Base-by-base conservation (phyloP, 2,113 vertebrate genomes). In the Alces alces region DNA sequence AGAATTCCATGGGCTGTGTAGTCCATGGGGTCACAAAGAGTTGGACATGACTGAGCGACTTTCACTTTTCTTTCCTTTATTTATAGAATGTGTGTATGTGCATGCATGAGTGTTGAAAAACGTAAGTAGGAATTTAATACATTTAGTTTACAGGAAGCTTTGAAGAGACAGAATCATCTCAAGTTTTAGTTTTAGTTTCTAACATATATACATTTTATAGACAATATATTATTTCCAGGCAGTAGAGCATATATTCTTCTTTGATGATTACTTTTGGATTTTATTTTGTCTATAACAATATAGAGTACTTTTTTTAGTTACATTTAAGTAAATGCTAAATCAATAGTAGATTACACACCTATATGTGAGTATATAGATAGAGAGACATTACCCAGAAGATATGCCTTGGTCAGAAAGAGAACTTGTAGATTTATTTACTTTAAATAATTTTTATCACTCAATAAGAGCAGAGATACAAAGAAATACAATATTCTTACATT, bases 121-220 rank as follows among this genome's bases (percentile, higher is more conserved):
- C 52, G 1, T 6, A 21, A 17, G 47, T 9, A 84, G 83, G 28
- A 58, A 86, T 50, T 60, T 91, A 78, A 85, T 89, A 61, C 5
- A 27, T 61, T 85, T 7, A 36, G 14, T 89, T 96, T 89, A 88
- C 27, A 70, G n/a, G 76, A 78, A 83, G 23, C 17, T 82, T 52
- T 80, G 47, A 95, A 83, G 76, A 86, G 13, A 86, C 3, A 64
- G 52, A 52, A 43, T 86, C 23, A 78, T 89, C 12, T 64, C 36
- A 95, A 39, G 39, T 95, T 94, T 95, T 86, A 39, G 9, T 50
- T 13, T 50, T 50, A 50, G 78, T 88, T 96, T 43, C 52, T 86
- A 90, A 87, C 55, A 80, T 92, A 89, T 97, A 89, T 58, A 57
- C n/a, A 70, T 95, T 97, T 93, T 96, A 93, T 89, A 96, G 57